Percentiles rank a stretch among this genome's conserved stretches.
phyloP scores from a whole-genome alignment of 2,113 vertebrate species.

The Benitochromis conjunctus region DNA sequence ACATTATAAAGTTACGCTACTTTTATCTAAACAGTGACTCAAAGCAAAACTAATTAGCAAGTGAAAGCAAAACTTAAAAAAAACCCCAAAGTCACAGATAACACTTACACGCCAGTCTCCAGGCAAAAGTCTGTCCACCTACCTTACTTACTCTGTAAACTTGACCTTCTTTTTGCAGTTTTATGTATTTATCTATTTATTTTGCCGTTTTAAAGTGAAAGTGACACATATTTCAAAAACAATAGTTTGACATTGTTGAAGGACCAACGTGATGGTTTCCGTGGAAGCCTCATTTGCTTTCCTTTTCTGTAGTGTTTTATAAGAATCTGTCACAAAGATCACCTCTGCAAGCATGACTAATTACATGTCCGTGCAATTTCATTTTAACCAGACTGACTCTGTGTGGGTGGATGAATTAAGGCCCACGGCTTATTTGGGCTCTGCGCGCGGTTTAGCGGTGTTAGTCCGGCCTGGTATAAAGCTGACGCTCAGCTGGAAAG shows the following conservation, averaged over 20 bases:
- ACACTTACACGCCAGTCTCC: neutral
- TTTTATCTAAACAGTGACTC: neutral
- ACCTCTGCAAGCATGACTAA: neutral
- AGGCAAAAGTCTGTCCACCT: neutral
- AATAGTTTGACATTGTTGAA: neutral
- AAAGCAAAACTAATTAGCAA: neutral
- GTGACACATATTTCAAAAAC: neutral
- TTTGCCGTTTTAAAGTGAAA: neutral
- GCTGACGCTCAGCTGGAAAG: neutral
- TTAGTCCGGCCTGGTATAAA: neutral
- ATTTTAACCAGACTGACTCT: neutral
- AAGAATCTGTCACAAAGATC: neutral
- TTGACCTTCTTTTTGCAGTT: neutral
- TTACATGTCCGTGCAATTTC: neutral
- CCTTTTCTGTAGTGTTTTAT: neutral
- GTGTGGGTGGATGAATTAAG: neutral
- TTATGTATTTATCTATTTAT: neutral
- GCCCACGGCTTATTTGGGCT: neutral
- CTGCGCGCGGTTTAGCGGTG: neutral
- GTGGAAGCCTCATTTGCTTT: neutral
- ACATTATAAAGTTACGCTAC: neutral
- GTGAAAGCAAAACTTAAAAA: neutral
- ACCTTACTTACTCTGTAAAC: neutral
- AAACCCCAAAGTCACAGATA: neutral
- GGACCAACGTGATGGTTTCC: neutral